Base-by-base conservation (phyloP, 2,113 vertebrate genomes). In the Trogon melanurus region DNA sequence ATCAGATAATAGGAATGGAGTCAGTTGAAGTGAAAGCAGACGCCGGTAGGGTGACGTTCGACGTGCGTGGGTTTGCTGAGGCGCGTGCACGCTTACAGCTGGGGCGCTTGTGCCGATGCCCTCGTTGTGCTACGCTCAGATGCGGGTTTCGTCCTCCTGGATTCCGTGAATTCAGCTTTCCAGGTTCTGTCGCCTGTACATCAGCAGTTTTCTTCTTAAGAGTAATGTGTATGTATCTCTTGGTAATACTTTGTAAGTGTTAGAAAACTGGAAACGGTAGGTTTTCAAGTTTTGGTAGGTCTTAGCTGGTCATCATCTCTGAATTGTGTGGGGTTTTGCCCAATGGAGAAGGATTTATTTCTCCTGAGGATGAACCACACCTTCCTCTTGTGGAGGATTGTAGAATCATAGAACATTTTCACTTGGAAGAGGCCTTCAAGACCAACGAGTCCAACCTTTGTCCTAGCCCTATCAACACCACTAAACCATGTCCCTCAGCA, bases 281-380 rank as follows among this genome's bases (percentile, higher is more conserved):
- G 38, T 48, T 48, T 84, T 60, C 41, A 57, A 48, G 26, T 26
- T 17, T 21, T 83, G 45, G 26, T 65, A 64, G 36, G n/a, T 82
- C 23, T 70, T 56, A 58, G 38, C 19, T 23, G 26, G 13, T 14
- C 60, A 47, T 58, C 36, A 30, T 41, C 48, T 29, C 18, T 41
- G 41, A 34, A 32, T 51, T 0, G 0, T 44, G 26, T 30, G 9
- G 9, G 16, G 41, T 54, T 30, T 56, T 48, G 45, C 57, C 17
- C 1, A 0, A 8, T 11, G 45, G 51, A 29, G 38, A 79, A 53
- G 10, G 12, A 9, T 69, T 70, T 45, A 27, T 83, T 85, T 95
- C 80, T 78, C 25, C 38, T 6, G 48, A 61, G 41, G 65, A 23
- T 0, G 0, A 86, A 53, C 79, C 85, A 54, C 88, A 89, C 88